Evolutionary conservation across 2,888 invertebrate genomes (phyloP).

Genomic region (Apodemia duryi): DNA sequence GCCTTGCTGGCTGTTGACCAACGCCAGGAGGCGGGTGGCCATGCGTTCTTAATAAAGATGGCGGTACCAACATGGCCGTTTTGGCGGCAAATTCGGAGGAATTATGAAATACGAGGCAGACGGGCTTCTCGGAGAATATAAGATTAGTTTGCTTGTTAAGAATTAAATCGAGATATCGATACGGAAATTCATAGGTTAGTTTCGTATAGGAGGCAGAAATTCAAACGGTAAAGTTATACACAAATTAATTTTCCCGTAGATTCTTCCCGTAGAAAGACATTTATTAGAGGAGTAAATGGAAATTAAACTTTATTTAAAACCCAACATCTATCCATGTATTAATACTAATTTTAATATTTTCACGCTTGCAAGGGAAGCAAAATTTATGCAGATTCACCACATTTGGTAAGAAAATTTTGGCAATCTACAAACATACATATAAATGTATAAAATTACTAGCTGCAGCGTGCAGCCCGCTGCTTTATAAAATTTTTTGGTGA

Average conservation of each 20-base stretch:
- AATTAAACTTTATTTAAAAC: too few species aligned
- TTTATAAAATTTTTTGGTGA: too few species aligned
- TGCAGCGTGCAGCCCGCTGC: too few species aligned
- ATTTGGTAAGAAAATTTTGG: too few species aligned
- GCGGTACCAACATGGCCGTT: slow-evolving; percentile 63
- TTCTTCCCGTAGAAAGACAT: background rate
- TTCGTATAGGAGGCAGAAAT: background rate
- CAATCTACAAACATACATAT: too few species aligned
- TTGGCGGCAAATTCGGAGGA: slow-evolving; percentile 52
- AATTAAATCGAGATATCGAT: slow-evolving; percentile 10
- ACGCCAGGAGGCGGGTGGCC: slow-evolving; percentile 70
- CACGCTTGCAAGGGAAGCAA: too few species aligned
- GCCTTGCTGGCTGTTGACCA: slow-evolving; percentile 77
- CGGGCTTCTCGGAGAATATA: slow-evolving; percentile 29
- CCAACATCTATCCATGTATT: too few species aligned
- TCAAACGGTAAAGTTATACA: background rate
- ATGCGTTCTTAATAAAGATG: slow-evolving; percentile 78
- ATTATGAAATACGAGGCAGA: slow-evolving; percentile 41
- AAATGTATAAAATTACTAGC: too few species aligned
- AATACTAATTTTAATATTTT: too few species aligned
- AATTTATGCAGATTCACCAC: too few species aligned
- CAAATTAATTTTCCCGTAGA: background rate
- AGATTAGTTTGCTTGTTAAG: slow-evolving; percentile 13
- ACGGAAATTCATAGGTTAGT: background rate
- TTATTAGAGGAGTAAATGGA: background rate